Evolutionary conservation across 2,797 vertebrate species (phyloP).

Genomic region (Sphenodon punctatus): DNA sequence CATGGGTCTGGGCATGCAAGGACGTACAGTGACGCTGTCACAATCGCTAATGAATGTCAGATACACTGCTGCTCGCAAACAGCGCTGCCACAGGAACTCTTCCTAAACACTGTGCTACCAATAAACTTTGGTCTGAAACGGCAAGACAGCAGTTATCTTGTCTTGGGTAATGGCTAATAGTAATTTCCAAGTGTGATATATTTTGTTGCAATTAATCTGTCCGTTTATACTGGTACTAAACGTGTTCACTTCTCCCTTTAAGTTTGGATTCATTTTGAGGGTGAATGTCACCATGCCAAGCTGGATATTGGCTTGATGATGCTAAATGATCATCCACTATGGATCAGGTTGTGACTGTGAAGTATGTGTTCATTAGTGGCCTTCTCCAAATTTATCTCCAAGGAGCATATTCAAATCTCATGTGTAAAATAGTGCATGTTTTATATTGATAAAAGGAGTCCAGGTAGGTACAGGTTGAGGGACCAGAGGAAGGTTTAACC

Average conservation of each 20-base stretch:
- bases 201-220: accelerated
- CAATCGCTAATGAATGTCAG: not conserved
- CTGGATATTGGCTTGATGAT: accelerated
- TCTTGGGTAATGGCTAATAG: not conserved
- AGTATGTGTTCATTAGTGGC: accelerated
- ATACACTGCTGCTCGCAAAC: constrained; percentile 47
- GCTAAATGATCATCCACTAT: accelerated
- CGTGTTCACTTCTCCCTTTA: accelerated
- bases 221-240: accelerated
- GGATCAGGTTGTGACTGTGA: not conserved
- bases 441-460: accelerated
- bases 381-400: not conserved
- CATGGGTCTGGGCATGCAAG: no score
- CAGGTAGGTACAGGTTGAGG: accelerated
- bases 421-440: accelerated
- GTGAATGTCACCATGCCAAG: accelerated
- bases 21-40: no score
- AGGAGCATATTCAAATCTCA: not conserved
- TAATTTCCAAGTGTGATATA: accelerated
- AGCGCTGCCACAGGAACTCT: not conserved
- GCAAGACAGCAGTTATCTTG: not conserved
- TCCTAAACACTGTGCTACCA: accelerated
- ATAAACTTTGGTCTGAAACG: accelerated
- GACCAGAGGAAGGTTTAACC: accelerated
- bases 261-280: accelerated